Evolutionary conservation across 2,888 invertebrate genomes (phyloP), one percentile per base, ranked within the genome.

Genomic region (Cremastinae sp.): DNA sequence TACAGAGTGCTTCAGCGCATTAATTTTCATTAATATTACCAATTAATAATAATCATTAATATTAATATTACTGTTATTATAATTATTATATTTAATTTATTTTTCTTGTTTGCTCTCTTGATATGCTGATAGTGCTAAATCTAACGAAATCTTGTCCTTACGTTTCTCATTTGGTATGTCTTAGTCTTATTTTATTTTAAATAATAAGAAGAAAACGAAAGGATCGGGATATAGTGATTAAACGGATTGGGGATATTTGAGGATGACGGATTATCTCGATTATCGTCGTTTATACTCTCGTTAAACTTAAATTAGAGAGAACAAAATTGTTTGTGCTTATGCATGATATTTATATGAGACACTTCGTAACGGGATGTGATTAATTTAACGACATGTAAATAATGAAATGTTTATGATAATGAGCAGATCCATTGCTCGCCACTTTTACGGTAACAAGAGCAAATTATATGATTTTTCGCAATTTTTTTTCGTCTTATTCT

Each of bases 131-230:
- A 87, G 82, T 87, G 83, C 75, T 77, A 78, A 85, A 84, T 80
- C 87, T 88, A 88, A 88, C 83, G 82, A 87, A 88, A 87, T 28
- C 83, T 85, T 86, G 85, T 86, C 85, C 83, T 88, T 88, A 86
- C 81, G 83, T 85, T 83, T 88, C 83, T 87, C 87, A 89, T 88
- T 88, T 88, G 88, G 89, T 89, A 89, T 89, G 85, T 88, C 84
- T 88, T 88, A 89, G 88, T 88, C 88, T 88, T 88, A 87, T 85
- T 87, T 83, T 86, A 59, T 54, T 72, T 76, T 36, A 75, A 80
- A 83, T 78, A 73, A 79, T 80, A 80, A 68, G 65, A 78, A 59
- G 79, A 80, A 82, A 64, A 78, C 80, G 59, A 14, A 43, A 34
- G 53, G 43, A 16, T 28, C 4, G 2, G 53, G 43, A 56, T 20